phyloP scores from a whole-genome alignment of 2,113 vertebrate species.

The Serinus canaria region DNA sequence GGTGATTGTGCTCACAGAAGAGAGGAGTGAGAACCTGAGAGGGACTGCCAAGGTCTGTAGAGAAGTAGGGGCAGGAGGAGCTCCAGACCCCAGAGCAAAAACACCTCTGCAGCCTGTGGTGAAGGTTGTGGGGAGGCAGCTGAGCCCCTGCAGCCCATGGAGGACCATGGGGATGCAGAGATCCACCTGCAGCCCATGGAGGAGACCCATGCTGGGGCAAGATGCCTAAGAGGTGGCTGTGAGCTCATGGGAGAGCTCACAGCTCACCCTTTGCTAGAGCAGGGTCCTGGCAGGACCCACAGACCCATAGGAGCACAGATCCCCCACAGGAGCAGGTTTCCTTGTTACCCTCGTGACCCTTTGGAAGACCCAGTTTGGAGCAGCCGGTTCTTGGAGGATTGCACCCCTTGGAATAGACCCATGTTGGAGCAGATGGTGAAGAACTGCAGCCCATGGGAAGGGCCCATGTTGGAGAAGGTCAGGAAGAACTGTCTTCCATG shows the following conservation, averaged over 20 bases:
- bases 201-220: accelerated
- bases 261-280: not conserved
- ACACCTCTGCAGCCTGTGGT: not conserved
- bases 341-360: not conserved
- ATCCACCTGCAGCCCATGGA: not conserved
- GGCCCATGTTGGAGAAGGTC: not conserved
- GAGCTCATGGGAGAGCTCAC: not conserved
- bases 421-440: not conserved
- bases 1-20: not conserved
- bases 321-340: not conserved
- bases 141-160: not conserved
- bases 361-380: not conserved
- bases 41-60: not conserved
- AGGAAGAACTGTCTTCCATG: not conserved
- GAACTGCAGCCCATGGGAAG: not conserved
- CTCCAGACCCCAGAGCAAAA: not conserved
- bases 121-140: not conserved
- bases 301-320: not conserved
- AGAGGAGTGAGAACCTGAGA: not conserved
- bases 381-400: not conserved
- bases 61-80: not conserved
- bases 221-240: not conserved
- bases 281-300: not conserved
- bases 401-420: too few relatives aligned
- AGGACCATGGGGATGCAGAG: not conserved